Conservation (phyloP, 1,140 invertebrate species). For the Lucilia sericata region DNA sequence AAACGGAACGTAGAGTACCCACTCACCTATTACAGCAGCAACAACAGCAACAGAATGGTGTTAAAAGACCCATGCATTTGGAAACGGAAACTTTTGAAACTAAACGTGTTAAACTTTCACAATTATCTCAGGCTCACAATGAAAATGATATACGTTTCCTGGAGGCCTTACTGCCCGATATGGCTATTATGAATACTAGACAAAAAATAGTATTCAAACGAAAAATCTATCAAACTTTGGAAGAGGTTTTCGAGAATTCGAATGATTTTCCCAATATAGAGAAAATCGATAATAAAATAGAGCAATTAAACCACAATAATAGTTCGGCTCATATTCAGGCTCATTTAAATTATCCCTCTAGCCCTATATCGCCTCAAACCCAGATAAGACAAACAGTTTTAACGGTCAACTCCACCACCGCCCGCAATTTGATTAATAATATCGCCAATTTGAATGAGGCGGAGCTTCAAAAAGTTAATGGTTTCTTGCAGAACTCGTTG, state of each 20-base stretch:
- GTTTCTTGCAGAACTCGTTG: neutral
- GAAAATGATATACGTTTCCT: constrained; percentile 25
- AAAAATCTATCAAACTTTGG: constrained; percentile 45
- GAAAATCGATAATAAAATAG: neutral
- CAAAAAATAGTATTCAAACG: constrained; percentile 46
- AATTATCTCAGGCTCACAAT: neutral
- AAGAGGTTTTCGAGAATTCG: constrained; percentile 41
- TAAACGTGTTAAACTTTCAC: neutral
- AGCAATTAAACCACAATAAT: neutral
- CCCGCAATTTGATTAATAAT: constrained; percentile 24
- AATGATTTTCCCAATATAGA: constrained; percentile 43
- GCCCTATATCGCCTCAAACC: no score
- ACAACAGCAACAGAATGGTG: neutral
- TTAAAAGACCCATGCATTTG: constrained; percentile 33
- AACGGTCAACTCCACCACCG: constrained; percentile 32
- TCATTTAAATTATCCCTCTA: neutral
- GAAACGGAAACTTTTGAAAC: constrained; percentile 22
- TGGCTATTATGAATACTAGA: constrained; percentile 30
- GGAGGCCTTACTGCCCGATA: constrained; percentile 43
- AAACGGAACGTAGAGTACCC: neutral
- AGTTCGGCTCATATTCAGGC: neutral
- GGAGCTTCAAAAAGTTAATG: constrained; percentile 29
- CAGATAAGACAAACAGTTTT: constrained; percentile 18
- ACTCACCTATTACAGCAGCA: neutral
- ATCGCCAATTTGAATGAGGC: constrained; percentile 31